Evolutionary conservation across 2,113 vertebrate genomes (phyloP), one percentile per base, ranked within the genome.

Genomic region (Amazona vittata): DNA sequence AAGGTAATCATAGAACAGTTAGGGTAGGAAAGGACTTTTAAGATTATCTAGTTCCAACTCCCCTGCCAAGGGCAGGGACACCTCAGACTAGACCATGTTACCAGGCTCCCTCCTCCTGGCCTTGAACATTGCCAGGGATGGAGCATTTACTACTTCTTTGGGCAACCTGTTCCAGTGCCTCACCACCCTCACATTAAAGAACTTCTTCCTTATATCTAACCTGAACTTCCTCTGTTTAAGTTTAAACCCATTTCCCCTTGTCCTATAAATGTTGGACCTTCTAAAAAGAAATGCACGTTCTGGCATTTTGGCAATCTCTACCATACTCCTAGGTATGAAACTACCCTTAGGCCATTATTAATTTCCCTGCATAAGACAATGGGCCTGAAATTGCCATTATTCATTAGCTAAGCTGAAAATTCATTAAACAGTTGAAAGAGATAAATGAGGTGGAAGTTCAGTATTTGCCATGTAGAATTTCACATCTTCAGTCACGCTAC

Each of bases 361-460:
- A 92, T 93, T 86, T 79, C 16, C 15, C 39, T 82, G 39, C 0
- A 0, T n/a, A 71, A 39, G 64, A 78, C 80, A 94, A 83, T 84
- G 69, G n/a, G 46, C 29, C 55, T 94, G 73, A 94, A 92, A 77
- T 91, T 81, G 80, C 64, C 69, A 55, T 81, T 92, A 91, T 68
- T 92, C 68, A 78, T 96, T 93, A 96, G 31, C 57, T 83, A 68
- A 87, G 57, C 64, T 80, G 83, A 90, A 97, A 94, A 94, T 89
- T 91, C 93, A 84, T 97, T 96, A 92, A 93, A 70, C 11, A 35
- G 33, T 81, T 84, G 91, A 96, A 94, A 89, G 73, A 91, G 89
- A 96, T 79, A 95, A 91, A 97, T 89, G 91, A 96, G 33, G 81
- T 82, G 39, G 50, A 91, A 86, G 86, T 86, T 95, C 70, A 89